Evolutionary conservation across 2,888 invertebrate genomes (phyloP), one percentile per base, ranked within the genome.

Genomic region (Empis stercorea): DNA sequence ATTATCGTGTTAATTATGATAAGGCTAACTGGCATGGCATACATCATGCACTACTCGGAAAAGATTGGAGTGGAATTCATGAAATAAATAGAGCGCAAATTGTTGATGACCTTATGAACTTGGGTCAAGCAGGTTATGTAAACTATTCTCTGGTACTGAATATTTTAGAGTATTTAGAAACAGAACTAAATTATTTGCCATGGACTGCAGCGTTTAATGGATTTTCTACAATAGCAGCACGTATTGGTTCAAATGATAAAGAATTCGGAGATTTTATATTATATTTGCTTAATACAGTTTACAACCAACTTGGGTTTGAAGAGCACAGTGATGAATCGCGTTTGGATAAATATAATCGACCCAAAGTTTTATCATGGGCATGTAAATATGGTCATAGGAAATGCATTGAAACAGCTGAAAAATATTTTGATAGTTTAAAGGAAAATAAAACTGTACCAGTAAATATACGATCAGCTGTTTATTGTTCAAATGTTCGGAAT

Each of bases 31-130:
- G 85, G 85, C 54, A 59, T 45, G 54, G 49, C 4, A 62, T 66
- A n/a, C 61, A 57, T 23, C 15, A 48, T 0, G 54, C 56, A 0
- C 60, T 78, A 9, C 65, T 69, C n/a, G 61, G 59, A 2, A 66
- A 71, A 20, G 52, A 66, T 15, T 72, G 74, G 30, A 50, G 54
- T 1, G 61, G 47, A 1, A 81, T 87, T 44, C 74, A 81, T 53
- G 74, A 76, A 39, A 64, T 79, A 11, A 86, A 86, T 63, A 74
- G 82, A 56, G 87, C 86, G 4, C 87, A 89, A 68, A 73, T 84
- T 20, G 76, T 93, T 11, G 85, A 92, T 57, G 94, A 94, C 64
- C 73, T 82, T 2, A 73, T 85, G 55, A 80, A 80, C 64, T 73
- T 84, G 48, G 87, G 85, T n/a, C 74, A 81, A 43, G 75, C 79